Base-by-base conservation (phyloP, 2,888 invertebrate species). In the Sphinx pinastri region DNA sequence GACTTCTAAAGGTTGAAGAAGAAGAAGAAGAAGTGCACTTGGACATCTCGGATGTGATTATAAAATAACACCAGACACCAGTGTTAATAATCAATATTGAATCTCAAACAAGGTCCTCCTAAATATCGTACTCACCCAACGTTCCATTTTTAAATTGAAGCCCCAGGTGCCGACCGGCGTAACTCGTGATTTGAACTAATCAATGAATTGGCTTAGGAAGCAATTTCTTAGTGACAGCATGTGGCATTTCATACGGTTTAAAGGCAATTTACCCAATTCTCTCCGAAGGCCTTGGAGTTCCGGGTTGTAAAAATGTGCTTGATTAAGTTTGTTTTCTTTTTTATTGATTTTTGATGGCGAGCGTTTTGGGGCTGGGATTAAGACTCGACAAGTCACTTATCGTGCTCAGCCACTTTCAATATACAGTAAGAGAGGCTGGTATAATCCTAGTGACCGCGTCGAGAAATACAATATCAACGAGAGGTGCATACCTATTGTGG, bases 151-250 rank as follows among this genome's bases (percentile, higher is more conserved):
- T 84, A 83, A 84, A 87, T 84, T 81, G 83, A 81, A 76, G 77
- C 68, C 77, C 52, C 92, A 92, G 91, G 90, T 92, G 92, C 73
- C 73, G 67, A 67, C 58, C 73, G 69, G 71, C 75, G 79, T 82
- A 79, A 74, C 84, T 87, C 83, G 83, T 88, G 93, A 92, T 93
- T 93, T 91, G 81, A 75, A 67, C 84, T 89, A 91, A 91, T 92
- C 92, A 91, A 91, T 86, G 88, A 82, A 81, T 84, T 80, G 76
- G 80, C 81, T 74, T 71, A 78, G 81, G 81, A 85, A 85, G 85
- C 91, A 93, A 93, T 92, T 90, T 91, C 91, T 93, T 93, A 92
- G 82, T 73, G 73, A 70, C 81, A 81, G 78, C 57, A 59, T 70
- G 67, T 67, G 70, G 66, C 45, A 68, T 68, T 68, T 68, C 55